Evolutionary conservation across 2,113 vertebrate genomes (phyloP).

Genomic region (Grammomys surdaster): DNA sequence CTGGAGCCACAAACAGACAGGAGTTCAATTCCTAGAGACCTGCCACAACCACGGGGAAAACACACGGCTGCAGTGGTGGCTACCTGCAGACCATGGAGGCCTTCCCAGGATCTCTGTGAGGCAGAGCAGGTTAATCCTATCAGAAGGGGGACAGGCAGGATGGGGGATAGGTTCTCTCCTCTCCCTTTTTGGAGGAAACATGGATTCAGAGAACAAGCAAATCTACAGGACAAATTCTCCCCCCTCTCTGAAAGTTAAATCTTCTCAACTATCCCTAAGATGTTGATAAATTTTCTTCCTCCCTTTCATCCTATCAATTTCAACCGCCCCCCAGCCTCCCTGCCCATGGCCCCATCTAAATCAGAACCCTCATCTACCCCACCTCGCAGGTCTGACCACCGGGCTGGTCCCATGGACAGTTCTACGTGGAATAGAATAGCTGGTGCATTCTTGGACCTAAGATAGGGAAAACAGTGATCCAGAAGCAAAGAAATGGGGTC

Average conservation of each 20-base stretch:
- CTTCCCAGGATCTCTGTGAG: background rate
- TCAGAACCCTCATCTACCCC: too few relatives aligned
- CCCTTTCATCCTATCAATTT: background rate
- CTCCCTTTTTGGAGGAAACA: background rate
- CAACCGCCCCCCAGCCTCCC: background rate
- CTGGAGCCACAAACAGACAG: fast-evolving
- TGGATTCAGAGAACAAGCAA: background rate
- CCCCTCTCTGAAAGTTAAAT: background rate
- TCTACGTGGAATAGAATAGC: background rate
- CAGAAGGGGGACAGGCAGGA: fast-evolving
- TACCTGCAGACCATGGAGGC: too few relatives aligned
- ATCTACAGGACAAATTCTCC: background rate
- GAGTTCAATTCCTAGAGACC: background rate
- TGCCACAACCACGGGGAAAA: background rate
- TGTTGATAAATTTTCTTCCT: background rate
- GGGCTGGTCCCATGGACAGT: background rate
- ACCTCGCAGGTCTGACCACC: background rate
- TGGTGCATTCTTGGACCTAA: background rate
- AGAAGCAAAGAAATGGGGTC: background rate
- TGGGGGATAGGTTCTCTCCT: background rate
- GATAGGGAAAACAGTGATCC: background rate
- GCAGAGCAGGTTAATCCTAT: background rate
- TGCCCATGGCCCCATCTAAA: background rate
- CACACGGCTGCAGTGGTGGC: background rate
- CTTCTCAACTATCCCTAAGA: background rate